These are phyloP conservation scores for Thunnus albacares DNA, from an alignment of 2,797 vertebrate species.

Conservation along the genomic window DNA sequence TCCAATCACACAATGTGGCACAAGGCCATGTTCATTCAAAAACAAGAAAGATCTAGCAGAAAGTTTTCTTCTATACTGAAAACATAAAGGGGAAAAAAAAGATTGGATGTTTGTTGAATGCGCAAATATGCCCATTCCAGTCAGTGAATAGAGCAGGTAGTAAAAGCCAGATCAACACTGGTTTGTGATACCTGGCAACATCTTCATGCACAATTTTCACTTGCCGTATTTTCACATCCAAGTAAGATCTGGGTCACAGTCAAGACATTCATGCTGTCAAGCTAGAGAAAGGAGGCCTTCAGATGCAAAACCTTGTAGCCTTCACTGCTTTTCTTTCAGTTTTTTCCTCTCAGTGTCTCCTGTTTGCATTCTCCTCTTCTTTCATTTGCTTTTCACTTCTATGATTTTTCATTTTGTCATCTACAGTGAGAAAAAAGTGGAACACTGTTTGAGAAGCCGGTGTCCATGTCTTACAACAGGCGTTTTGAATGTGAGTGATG, in stretches of 20 bases:
- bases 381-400: slow-evolving; percentile 25
- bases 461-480: slow-evolving; percentile 17
- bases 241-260: slow-evolving; percentile 20
- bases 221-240: slow-evolving; percentile 11
- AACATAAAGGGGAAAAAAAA: background rate
- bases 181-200: background rate
- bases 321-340: slow-evolving; percentile 20
- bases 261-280: slow-evolving; percentile 36
- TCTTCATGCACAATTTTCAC: slow-evolving; percentile 12
- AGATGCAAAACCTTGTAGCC: slow-evolving; percentile 27
- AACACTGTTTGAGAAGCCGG: slow-evolving; percentile 13
- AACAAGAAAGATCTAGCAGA: background rate
- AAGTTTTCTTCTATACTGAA: background rate
- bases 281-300: slow-evolving; percentile 23
- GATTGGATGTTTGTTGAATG: background rate
- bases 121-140: background rate
- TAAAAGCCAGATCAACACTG: background rate
- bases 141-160: background rate
- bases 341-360: background rate
- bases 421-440: background rate
- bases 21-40: background rate
- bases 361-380: slow-evolving; percentile 19
- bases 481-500: slow-evolving; percentile 5
- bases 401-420: slow-evolving; percentile 11
- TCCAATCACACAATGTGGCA: background rate